Percentiles rank a stretch among this genome's conserved stretches.
phyloP scores from a whole-genome alignment of 2,888 invertebrate genomes.

The Belgica antarctica region DNA sequence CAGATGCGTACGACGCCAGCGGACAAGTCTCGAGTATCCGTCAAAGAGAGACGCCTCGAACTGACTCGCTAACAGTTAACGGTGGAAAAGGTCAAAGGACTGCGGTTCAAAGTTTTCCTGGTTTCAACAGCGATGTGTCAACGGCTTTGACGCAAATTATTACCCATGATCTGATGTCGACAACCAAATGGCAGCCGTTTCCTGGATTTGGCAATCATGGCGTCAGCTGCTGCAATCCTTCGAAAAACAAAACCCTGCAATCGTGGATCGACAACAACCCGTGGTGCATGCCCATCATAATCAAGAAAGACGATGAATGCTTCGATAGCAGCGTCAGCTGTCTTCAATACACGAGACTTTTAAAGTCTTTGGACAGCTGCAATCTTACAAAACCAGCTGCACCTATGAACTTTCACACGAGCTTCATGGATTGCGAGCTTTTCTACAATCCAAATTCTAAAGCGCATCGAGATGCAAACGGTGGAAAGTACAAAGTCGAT shows the following conservation, averaged over 20 bases:
- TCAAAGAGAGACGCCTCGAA: background rate
- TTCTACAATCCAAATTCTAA: constrained; percentile 8
- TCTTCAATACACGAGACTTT: background rate
- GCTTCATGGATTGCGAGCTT: constrained; percentile 18
- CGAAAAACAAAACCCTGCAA: background rate
- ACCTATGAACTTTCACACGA: constrained; percentile 33
- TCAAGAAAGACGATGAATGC: background rate
- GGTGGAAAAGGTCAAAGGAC: background rate
- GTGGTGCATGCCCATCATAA: constrained; percentile 11
- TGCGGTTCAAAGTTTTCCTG: background rate
- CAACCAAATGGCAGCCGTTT: no score
- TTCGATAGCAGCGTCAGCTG: background rate
- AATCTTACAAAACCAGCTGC: background rate
- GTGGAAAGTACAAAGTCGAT: constrained; percentile 5
- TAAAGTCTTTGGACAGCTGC: constrained; percentile 1
- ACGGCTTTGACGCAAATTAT: constrained; percentile 14
- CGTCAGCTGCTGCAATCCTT: constrained; percentile 11
- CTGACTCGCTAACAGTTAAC: constrained; percentile 8
- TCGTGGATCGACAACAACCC: background rate
- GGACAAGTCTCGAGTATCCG: no score
- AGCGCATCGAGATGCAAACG: background rate
- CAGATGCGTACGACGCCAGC: no score
- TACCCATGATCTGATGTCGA: constrained; percentile 12
- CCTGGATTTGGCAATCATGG: no score
- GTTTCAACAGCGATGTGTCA: background rate